Conservation (phyloP, 2,888 invertebrate species). For the Vesta saturnalis region DNA sequence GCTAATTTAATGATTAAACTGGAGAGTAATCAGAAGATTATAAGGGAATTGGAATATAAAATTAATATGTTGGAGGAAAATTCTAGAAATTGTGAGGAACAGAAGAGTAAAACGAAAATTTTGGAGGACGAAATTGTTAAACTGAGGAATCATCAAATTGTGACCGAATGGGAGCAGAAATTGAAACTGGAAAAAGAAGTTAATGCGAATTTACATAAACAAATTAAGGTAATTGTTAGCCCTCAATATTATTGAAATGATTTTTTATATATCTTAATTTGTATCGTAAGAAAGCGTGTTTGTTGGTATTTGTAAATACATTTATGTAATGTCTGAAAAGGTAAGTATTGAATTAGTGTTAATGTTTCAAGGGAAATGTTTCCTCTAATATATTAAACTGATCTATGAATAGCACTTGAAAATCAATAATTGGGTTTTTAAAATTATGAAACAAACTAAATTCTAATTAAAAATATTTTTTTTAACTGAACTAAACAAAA, state of each 20-base stretch:
- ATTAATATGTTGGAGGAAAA: slow-evolving; percentile 62
- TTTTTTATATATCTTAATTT: neutral
- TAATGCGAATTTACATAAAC: slow-evolving; percentile 33
- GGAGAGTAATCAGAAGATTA: slow-evolving; percentile 63
- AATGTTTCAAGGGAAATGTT: too few species aligned
- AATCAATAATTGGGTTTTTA: too few species aligned
- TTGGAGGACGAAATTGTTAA: slow-evolving; percentile 62
- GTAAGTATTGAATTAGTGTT: too few species aligned
- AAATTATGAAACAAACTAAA: too few species aligned
- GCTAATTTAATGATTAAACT: slow-evolving; percentile 60
- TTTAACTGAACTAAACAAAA: too few species aligned
- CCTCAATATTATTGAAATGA: neutral
- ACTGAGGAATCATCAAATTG: slow-evolving; percentile 53
- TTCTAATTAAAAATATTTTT: too few species aligned
- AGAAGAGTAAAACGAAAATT: slow-evolving; percentile 62
- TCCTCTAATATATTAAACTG: too few species aligned
- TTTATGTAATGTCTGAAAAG: too few species aligned
- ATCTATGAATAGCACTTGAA: too few species aligned
- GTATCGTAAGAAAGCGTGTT: neutral
- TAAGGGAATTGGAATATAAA: slow-evolving; percentile 65
- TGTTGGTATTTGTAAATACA: too few species aligned
- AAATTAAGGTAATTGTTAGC: slow-evolving; percentile 33
- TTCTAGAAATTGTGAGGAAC: slow-evolving; percentile 62
- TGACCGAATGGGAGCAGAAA: slow-evolving; percentile 52
- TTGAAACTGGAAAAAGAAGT: slow-evolving; percentile 35